Evolutionary conservation across 1,140 invertebrate species (phyloP), one percentile per base, ranked within the genome.

Genomic region (Papilio polytes): DNA sequence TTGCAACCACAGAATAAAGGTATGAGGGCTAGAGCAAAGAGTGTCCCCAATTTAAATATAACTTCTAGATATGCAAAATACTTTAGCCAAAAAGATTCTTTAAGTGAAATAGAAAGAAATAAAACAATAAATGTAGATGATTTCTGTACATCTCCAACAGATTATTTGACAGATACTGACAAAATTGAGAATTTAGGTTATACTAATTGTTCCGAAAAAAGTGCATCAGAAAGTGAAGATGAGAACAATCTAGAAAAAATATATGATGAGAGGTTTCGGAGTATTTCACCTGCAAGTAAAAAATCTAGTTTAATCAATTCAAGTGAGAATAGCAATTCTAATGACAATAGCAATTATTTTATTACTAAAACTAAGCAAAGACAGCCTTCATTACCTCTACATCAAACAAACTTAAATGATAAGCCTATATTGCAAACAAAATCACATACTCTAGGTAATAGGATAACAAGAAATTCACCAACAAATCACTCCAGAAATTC

Each of bases 1-100:
- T 78, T 82, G 72, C 83, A 84, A 80, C 79, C 80, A 10, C 63
- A 81, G 84, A 73, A 74, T 51, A 92, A 89, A 83, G 80, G 51
- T 66, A 80, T 86, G 72, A 89, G 90, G 81, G 85, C 84, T 31
- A 93, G 93, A 87, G 91, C 94, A n/a, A 95, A 94, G 86, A 95
- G 94, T 91, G 93, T 94, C n/a, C 94, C 95, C 0, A 95, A 95
- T 88, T 85, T 95, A 44, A 91, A 93, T 82, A 91, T 92, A 7
- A 94, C 92, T 70, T 95, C 94, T 48, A 89, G 89, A 81, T 95
- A 95, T 90, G 94, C 95, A 46, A 95, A 95, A 88, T 95, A 94
- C 88, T 95, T 95, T 78, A 95, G 94, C 78, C 91, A 95, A 88
- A 94, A 90, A 89, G 94, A 95, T 87, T 88, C 87, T 41, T 22